Evolutionary conservation across 1,140 invertebrate species (phyloP), one percentile per base, ranked within the genome.

Genomic region (Euura lappo): DNA sequence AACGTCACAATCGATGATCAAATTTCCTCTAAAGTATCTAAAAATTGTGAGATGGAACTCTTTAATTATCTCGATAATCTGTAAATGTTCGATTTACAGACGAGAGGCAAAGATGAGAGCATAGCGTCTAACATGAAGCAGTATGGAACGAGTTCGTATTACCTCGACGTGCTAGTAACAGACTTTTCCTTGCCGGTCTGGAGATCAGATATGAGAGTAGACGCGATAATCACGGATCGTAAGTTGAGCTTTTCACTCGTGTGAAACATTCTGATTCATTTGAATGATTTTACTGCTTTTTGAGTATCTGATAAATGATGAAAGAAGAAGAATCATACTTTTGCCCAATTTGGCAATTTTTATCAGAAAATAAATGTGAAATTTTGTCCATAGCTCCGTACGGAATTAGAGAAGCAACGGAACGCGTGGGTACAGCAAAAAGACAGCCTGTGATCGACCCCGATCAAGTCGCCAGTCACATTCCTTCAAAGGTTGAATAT

Each of bases 211-310:
- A 83, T 95, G 13, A 83, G 87, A 76, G 92, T 98, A 78, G 96
- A 98, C 88, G 92, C 95, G 67, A 96, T 98, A 74, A 93, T 99
- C 68, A 98, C 97, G 66, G 97, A 99, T 89, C 97, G 97, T 98
- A 91, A 93, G 94, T 93, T 72, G 65, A 67, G 5, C 65, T 44
- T 70, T 7, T 70, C 13, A 67, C 1, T 3, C 10, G 6, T 28
- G 46, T 13, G 28, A 6, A 6, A 66, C 71, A 68, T 70, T 60
- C 51, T 70, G 65, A 66, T 47, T 69, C 71, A 73, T 75, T 79
- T 68, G 51, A 72, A 71, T 28, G 28, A 28, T 28, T 28, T 28
- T 28, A 28, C 28, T 28, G 28, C 28, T 28, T 28, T 28, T 28
- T 28, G 28, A 28, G 28, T 28, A 28, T 28, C 28, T 28, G 28